phyloP scores from a whole-genome alignment of 2,113 vertebrate genomes.

The Tinamus guttatus region DNA sequence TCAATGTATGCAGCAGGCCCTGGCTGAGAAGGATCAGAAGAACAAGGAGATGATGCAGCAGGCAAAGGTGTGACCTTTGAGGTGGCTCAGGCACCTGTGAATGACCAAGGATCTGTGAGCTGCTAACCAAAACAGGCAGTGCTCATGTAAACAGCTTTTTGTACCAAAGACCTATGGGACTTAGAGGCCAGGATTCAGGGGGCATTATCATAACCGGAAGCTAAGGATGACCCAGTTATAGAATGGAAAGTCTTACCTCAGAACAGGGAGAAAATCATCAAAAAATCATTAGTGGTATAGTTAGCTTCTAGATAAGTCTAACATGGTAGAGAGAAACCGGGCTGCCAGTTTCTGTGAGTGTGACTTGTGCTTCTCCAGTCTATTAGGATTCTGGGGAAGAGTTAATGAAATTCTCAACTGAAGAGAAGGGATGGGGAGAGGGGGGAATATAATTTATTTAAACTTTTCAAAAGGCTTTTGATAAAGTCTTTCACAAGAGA shows the following conservation, averaged over 20 bases:
- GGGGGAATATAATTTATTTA: slow-evolving; percentile 60
- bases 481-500: slow-evolving; percentile 67
- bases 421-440: background rate
- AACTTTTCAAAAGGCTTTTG: slow-evolving; percentile 72
- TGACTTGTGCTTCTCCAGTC: slow-evolving; percentile 5
- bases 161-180: background rate
- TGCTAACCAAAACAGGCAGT: background rate
- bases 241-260: background rate
- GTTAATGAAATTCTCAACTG: slow-evolving; percentile 50
- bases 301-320: slow-evolving; percentile 45
- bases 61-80: background rate
- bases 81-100: rapidly evolving
- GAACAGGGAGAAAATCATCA: slow-evolving; percentile 22
- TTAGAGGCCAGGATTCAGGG: background rate
- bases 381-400: slow-evolving; percentile 55
- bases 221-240: slow-evolving; percentile 49
- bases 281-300: slow-evolving; percentile 45
- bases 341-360: background rate
- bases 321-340: slow-evolving; percentile 20
- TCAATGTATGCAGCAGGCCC: background rate
- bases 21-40: background rate
- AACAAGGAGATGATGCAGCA: background rate
- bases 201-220: background rate
- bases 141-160: background rate
- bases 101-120: background rate